Evolutionary conservation across 1,140 invertebrate genomes (phyloP), one percentile per base, ranked within the genome.

Genomic region (Dysdera silvatica): DNA sequence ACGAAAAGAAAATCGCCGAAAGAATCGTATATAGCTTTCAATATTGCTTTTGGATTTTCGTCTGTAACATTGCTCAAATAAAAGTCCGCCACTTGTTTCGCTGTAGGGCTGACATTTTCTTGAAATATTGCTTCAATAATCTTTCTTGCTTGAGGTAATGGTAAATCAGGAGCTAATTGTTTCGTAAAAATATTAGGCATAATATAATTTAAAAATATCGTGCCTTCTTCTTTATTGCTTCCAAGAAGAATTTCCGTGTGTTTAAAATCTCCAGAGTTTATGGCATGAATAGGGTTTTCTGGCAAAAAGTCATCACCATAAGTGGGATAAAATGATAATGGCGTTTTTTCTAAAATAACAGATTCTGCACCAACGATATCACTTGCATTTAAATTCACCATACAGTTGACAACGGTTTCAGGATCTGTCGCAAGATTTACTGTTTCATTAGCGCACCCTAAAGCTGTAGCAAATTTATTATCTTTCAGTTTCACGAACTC

Each of bases 1-100:
- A 35, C 33, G 14, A 66, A 57, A 12, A 52, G n/a, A 29, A 29
- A 68, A 43, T 68, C 67, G 1, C 65, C 67, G 14, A 63, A 58
- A 2, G 47, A 23, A 20, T 66, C 28, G 12, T 45, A 47, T 3
- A 66, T 51, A 8, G 58, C 41, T 37, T 63, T 48, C 12, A 45
- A 12, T 4, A 60, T 31, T 2, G 4, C 57, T 4, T 33, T 18
- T 1, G 10, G 18, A 20, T 66, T 45, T 1, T 58, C 55, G 8
- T 32, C 48, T 8, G 35, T 1, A 10, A 45, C n/a, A 37, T 53
- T 24, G 0, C 18, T 31, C 4, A 28, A 4, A 20, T 58, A 56
- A 18, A 43, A 56, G 10, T 16, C n/a, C 4, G 56, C 16, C 2
- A 28, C 20, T 23, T 64, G 47, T 2, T 41, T 51, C 10, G 48